Conservation (phyloP, 2,113 vertebrate genomes). For the Podiceps cristatus region DNA sequence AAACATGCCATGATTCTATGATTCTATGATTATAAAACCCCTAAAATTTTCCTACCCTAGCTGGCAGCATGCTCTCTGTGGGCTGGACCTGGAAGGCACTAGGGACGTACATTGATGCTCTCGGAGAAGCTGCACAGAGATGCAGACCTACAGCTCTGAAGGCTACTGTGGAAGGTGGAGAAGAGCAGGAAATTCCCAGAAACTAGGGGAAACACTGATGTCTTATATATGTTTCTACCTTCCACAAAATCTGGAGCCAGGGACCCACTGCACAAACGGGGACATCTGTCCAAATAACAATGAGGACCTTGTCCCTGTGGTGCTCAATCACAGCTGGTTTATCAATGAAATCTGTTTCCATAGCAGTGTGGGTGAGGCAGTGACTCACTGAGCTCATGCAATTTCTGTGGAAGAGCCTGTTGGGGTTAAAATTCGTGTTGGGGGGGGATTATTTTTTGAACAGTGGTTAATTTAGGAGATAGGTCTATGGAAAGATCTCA, state of each 20-base stretch:
- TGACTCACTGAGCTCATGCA: neutral
- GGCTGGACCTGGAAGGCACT: neutral
- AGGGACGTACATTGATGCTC: rapidly evolving
- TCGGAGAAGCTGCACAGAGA: neutral
- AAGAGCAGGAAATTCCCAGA: neutral
- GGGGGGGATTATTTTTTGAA: neutral
- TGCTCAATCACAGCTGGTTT: neutral
- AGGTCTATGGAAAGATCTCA: neutral
- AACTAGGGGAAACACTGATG: neutral
- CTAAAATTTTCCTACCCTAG: neutral
- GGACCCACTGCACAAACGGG: neutral
- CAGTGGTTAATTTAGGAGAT: neutral
- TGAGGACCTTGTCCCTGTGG: neutral
- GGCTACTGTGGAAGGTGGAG: neutral
- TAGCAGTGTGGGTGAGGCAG: neutral
- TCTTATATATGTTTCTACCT: neutral
- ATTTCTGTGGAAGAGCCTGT: neutral
- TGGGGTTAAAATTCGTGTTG: neutral
- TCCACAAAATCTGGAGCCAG: neutral
- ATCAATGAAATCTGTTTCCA: neutral
- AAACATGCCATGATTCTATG: no score
- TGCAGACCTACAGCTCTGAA: neutral
- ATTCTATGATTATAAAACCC: neutral
- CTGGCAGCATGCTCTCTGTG: rapidly evolving
- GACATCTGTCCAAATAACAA: neutral